Evolutionary conservation across 2,113 vertebrate species (phyloP).

Genomic region (Campylomormyrus tamandua): DNA sequence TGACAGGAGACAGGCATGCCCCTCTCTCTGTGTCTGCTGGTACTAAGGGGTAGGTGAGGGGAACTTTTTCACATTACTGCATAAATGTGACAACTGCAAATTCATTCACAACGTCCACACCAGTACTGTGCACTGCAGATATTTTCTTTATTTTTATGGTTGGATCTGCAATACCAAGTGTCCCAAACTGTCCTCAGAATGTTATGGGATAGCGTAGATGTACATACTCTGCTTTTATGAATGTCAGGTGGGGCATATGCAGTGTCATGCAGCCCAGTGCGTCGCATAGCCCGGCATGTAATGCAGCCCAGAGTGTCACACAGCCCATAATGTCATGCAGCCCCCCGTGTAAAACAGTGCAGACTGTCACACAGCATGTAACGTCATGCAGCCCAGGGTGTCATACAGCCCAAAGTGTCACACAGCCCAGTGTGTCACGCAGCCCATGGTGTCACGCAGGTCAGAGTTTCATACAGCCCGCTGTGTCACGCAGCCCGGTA

Average conservation of each 20-base stretch:
- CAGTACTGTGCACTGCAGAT: not conserved
- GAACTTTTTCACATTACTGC: slow-evolving; percentile 64
- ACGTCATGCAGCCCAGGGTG: not conserved
- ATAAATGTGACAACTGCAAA: not conserved
- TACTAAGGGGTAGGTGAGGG: slow-evolving; percentile 74
- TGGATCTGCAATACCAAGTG: not conserved
- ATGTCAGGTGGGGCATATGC: not conserved
- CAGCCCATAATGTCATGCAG: not conserved
- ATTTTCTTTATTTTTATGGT: not conserved
- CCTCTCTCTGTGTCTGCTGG: slow-evolving; percentile 86
- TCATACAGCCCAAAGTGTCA: too few relatives aligned
- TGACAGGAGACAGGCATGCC: slow-evolving; percentile 86
- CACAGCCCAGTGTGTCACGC: too few relatives aligned
- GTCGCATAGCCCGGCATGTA: too few relatives aligned
- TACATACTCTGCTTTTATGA: not conserved
- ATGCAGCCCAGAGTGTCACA: too few relatives aligned
- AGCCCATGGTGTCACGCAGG: too few relatives aligned
- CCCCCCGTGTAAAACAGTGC: not conserved
- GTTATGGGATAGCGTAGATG: not conserved
- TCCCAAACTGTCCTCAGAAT: not conserved
- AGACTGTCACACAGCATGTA: not conserved
- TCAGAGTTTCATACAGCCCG: too few relatives aligned
- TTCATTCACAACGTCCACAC: not conserved
- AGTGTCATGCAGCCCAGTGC: not conserved
- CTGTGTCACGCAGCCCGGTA: too few relatives aligned